Conservation (phyloP, 2,113 vertebrate species). For the Ranitomeya variabilis region DNA sequence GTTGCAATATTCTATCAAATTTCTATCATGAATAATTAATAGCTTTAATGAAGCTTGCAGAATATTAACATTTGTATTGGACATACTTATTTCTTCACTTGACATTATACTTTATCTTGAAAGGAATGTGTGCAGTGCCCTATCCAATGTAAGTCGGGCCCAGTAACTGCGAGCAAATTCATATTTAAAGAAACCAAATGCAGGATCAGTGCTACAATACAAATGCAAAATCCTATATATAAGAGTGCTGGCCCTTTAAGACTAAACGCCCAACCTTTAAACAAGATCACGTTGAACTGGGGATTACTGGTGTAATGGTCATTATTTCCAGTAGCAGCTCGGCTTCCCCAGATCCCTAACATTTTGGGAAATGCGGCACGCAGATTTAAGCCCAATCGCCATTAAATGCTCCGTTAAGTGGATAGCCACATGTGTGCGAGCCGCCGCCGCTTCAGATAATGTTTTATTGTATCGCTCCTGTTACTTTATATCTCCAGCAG, state of each 20-base stretch:
- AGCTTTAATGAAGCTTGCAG: too few relatives aligned
- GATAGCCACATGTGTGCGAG: slow-evolving; percentile 14
- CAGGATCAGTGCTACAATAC: too few relatives aligned
- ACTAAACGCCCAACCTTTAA: neutral
- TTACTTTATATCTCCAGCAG: slow-evolving; percentile 23
- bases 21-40: too few relatives aligned
- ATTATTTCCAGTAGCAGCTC: slow-evolving; percentile 1
- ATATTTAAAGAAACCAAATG: too few relatives aligned
- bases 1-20: too few relatives aligned
- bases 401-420: slow-evolving; percentile 10
- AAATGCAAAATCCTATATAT: too few relatives aligned
- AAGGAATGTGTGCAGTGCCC: too few relatives aligned
- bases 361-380: neutral
- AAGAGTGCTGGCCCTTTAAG: neutral
- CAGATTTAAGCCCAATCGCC: neutral
- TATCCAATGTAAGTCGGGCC: too few relatives aligned
- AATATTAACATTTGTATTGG: too few relatives aligned
- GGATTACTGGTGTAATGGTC: neutral
- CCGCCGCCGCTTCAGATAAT: slow-evolving; percentile 23
- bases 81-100: too few relatives aligned
- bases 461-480: slow-evolving; percentile 10
- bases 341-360: neutral
- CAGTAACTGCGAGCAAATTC: too few relatives aligned
- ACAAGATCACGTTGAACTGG: neutral
- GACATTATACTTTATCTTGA: too few relatives aligned